Base-by-base conservation (phyloP, 2,888 invertebrate genomes). In the Chrysotoxum bicinctum region DNA sequence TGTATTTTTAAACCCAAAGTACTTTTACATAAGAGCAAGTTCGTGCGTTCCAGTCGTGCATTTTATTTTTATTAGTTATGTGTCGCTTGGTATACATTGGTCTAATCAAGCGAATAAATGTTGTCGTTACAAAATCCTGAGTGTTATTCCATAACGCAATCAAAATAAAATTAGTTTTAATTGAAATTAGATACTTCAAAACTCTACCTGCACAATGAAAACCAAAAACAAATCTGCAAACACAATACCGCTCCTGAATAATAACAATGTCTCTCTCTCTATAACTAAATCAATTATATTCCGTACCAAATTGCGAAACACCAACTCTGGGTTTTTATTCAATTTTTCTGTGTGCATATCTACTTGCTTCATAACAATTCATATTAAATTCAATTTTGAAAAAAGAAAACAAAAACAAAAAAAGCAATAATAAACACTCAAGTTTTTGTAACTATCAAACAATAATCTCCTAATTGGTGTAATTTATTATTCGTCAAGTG, bases 401-500 rank as follows among this genome's bases (percentile, higher is more conserved):
- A 56, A 12, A 23, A 58, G 3, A 9, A 16, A 14, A 16, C 14
- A 26, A 50, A 50, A 14, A 50, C 2, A 52, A 16, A 30, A 50
- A 6, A 14, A 23, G 30, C 3, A 56, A 58, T 12, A 21, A 64
- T 14, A 64, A 45, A 64, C 12, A 19, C 26, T 66, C 23, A 35
- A 26, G n/a, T 26, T 21, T 48, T 30, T 64, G 30, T 48, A 64
- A 32, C 45, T 48, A 64, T 30, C 64, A 64, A 48, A 50, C 10
- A 0, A 35, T 35, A 50, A 50, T 66, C 66, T 50, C 48, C 37
- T 70, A 66, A 84, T 70, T 84, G 78, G 32, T 43, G 81, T 50
- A 62, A 82, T 82, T 73, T 60, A 66, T 35, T 73, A 40, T 75
- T 75, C 60, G 66, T 79, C 80, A 84, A 80, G 75, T 80, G 72